Base-by-base conservation (phyloP, 2,797 vertebrate species). In the Cottoperca gobio region DNA sequence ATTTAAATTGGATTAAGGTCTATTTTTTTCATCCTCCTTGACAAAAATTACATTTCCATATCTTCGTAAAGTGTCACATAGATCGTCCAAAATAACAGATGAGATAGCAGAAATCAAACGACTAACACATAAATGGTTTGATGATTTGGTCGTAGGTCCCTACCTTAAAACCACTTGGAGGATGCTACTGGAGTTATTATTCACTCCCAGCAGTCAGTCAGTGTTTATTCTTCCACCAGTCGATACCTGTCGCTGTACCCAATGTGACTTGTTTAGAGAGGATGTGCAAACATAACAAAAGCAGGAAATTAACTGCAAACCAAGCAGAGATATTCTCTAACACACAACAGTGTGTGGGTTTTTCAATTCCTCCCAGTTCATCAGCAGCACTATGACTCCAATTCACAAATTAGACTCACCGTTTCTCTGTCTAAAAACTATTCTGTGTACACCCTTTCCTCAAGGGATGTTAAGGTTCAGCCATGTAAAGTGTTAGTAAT, bases 1-100 rank as follows among this genome's bases (percentile, higher is more conserved):
- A 81, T 85, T 84, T 67, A 81, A 79, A 92, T 90, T 89, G 78
- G 82, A 91, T 90, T 86, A 88, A 62, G 46, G 66, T 81, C 35
- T 64, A 67, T 76, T 58, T 58, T 76, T 65, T 64, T n/a, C n/a
- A 37, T 77, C 78, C 68, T 73, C 70, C 73, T 71, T 83, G 62
- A 75, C 54, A 83, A 87, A 67, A 89, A 87, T 75, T 73, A 54
- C 68, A 81, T 88, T 84, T 90, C 71, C 81, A 86, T 86, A 82
- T 90, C 78, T 82, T 75, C 55, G 69, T 74, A 31, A 79, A 73
- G 67, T 57, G 78, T 82, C 82, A 68, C 73, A 81, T n/a, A 24
- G 71, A 77, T n/a, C 49, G 13, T 31, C 19, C 8, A 19, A 68
- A 55, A 64, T 82, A 75, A 45, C 62, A 28, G 16, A 67, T 21